phyloP scores from a whole-genome alignment of 2,888 invertebrate species.

The Stenodera caucasica region DNA sequence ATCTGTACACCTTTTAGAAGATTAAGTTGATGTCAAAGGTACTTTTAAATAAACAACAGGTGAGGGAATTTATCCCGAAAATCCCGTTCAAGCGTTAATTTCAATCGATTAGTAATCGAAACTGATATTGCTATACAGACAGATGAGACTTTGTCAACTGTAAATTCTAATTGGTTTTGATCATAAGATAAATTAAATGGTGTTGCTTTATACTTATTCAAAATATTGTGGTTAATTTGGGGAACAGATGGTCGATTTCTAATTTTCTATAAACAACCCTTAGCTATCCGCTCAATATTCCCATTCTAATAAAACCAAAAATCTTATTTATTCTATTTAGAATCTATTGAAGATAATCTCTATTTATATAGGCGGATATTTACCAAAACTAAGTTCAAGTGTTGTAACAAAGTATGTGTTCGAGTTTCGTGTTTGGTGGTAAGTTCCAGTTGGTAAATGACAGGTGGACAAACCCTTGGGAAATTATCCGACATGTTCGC shows the following conservation, averaged over 20 bases:
- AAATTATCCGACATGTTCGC: background rate
- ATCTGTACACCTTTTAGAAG: too few relatives aligned
- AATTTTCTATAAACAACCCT: too few relatives aligned
- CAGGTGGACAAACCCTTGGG: constrained; percentile 1
- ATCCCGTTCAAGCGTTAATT: background rate
- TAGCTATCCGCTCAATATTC: too few relatives aligned
- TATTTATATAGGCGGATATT: too few relatives aligned
- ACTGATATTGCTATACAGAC: too few relatives aligned
- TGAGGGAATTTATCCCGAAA: background rate
- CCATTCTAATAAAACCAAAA: too few relatives aligned
- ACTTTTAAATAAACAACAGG: too few relatives aligned
- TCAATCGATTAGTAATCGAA: background rate
- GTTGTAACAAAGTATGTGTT: background rate
- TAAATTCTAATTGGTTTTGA: background rate
- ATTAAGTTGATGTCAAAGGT: too few relatives aligned
- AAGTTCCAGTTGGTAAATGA: background rate
- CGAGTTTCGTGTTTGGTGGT: background rate
- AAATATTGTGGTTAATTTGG: too few relatives aligned
- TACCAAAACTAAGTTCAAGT: background rate
- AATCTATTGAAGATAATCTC: too few relatives aligned
- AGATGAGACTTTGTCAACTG: background rate
- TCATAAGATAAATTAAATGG: background rate
- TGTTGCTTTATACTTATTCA: background rate
- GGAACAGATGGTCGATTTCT: too few relatives aligned
- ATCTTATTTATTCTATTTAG: too few relatives aligned